phyloP scores from a whole-genome alignment of 2,797 vertebrate genomes.

The Oreochromis mossambicus region DNA sequence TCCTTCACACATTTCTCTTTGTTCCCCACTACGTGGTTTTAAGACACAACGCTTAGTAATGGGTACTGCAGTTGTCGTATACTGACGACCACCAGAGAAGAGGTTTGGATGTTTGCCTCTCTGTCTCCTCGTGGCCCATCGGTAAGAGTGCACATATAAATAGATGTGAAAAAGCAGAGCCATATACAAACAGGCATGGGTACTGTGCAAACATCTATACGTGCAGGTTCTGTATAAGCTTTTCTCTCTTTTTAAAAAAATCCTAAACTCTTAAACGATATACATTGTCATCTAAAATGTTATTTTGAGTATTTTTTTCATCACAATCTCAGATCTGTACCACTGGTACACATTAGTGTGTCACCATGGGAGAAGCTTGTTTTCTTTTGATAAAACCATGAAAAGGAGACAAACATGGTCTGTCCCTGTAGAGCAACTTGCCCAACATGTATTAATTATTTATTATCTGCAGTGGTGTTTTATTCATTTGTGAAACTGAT shows the following conservation, averaged over 20 bases:
- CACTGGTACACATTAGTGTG: not conserved
- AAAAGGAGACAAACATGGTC: not conserved
- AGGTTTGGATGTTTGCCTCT: conserved; percentile 41
- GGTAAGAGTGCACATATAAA: conserved; percentile 1
- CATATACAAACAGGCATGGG: not conserved
- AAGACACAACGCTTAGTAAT: conserved; percentile 46
- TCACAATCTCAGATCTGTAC: not conserved
- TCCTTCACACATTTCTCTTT: conserved; percentile 54
- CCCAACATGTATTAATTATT: conserved; percentile 1
- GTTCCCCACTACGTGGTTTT: conserved; percentile 45
- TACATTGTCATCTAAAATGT: not conserved
- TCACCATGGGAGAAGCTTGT: not conserved
- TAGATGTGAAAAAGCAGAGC: not conserved
- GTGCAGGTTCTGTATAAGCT: not conserved
- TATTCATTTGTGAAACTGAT: not conserved
- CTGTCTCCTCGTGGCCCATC: conserved; percentile 31
- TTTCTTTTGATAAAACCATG: not conserved
- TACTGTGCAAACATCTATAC: not conserved
- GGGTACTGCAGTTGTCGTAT: not conserved
- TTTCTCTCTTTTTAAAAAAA: not conserved
- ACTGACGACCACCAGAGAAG: conserved; percentile 19
- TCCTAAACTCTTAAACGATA: not conserved
- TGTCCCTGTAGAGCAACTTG: not conserved
- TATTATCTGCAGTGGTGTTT: not conserved
- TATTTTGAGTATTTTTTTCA: not conserved